phyloP scores from a whole-genome alignment of 2,113 vertebrate species.

The Calidris pugnax region DNA sequence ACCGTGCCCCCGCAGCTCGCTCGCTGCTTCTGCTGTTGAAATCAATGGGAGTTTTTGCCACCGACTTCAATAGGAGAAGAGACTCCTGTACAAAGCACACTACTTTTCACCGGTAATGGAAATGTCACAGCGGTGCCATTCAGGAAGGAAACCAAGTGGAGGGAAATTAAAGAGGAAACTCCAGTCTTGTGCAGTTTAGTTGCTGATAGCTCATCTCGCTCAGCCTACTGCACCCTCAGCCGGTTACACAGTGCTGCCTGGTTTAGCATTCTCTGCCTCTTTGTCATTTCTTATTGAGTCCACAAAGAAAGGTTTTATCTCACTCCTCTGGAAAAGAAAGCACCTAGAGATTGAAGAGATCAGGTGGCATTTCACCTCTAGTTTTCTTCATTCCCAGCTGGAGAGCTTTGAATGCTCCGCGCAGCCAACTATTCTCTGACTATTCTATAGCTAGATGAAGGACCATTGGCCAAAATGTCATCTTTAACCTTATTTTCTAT shows the following conservation, averaged over 20 bases:
- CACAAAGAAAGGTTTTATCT: slow-evolving; percentile 43
- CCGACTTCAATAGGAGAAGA: not conserved
- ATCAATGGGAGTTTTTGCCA: slow-evolving; percentile 44
- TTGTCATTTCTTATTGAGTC: slow-evolving; percentile 52
- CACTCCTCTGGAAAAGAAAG: slow-evolving; percentile 28
- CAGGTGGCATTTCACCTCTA: slow-evolving; percentile 34
- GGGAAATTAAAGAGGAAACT: slow-evolving; percentile 69
- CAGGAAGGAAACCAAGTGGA: slow-evolving; percentile 38
- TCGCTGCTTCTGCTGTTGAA: not conserved
- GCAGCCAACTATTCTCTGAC: slow-evolving; percentile 24
- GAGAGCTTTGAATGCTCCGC: slow-evolving; percentile 43
- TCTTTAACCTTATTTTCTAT: slow-evolving; percentile 69
- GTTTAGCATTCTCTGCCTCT: slow-evolving; percentile 51
- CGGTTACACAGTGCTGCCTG: not conserved
- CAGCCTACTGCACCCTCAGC: slow-evolving; percentile 41
- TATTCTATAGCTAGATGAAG: slow-evolving; percentile 49
- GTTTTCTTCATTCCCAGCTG: slow-evolving; percentile 49
- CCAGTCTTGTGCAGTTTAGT: slow-evolving; percentile 51
- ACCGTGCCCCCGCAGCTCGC: not conserved
- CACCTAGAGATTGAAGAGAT: slow-evolving; percentile 28
- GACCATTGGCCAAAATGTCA: slow-evolving; percentile 66
- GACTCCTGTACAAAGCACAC: slow-evolving; percentile 33
- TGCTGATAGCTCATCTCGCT: slow-evolving; percentile 49
- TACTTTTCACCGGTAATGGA: slow-evolving; percentile 55
- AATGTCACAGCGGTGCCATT: slow-evolving; percentile 44